Evolutionary conservation across 2,888 invertebrate species (phyloP).

Genomic region (Troglohyphantes excavatus): DNA sequence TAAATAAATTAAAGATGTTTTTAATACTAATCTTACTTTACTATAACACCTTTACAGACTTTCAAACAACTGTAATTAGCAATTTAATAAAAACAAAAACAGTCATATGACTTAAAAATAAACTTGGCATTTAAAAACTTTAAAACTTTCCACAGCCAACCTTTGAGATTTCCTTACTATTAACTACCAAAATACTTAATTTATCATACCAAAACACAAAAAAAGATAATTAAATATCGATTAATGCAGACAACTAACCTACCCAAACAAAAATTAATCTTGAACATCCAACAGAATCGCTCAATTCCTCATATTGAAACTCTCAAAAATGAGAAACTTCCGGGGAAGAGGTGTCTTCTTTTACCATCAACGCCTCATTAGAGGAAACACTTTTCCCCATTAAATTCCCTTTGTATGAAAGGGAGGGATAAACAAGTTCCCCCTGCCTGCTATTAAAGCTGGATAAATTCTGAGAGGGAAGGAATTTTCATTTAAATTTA

Average conservation of each 20-base stretch:
- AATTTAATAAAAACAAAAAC: too few relatives aligned
- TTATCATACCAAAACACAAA: too few relatives aligned
- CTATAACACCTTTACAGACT: too few relatives aligned
- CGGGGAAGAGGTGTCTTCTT: slow-evolving; percentile 35
- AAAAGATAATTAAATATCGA: background rate
- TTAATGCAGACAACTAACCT: background rate
- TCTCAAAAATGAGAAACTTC: background rate
- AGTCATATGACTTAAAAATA: too few relatives aligned
- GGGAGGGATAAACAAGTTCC: slow-evolving; percentile 18
- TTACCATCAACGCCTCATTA: slow-evolving; percentile 63
- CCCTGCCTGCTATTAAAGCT: slow-evolving; percentile 19
- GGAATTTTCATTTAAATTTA: slow-evolving; percentile 13
- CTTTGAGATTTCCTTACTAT: too few relatives aligned
- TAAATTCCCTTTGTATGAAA: slow-evolving; percentile 48
- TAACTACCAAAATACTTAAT: too few relatives aligned
- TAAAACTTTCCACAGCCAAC: too few relatives aligned
- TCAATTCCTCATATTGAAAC: background rate
- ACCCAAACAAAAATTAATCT: background rate
- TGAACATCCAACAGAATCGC: background rate
- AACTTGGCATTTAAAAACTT: too few relatives aligned
- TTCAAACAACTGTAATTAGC: too few relatives aligned
- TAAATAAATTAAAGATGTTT: too few relatives aligned
- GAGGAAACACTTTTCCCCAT: slow-evolving; percentile 35
- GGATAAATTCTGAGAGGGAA: background rate
- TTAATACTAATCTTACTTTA: too few relatives aligned